A percentile compares a stretch with the other conserved stretches of the same genome.
Evolutionary conservation across 2,797 vertebrate species (phyloP).

Genomic region (Bovichtus variegatus): DNA sequence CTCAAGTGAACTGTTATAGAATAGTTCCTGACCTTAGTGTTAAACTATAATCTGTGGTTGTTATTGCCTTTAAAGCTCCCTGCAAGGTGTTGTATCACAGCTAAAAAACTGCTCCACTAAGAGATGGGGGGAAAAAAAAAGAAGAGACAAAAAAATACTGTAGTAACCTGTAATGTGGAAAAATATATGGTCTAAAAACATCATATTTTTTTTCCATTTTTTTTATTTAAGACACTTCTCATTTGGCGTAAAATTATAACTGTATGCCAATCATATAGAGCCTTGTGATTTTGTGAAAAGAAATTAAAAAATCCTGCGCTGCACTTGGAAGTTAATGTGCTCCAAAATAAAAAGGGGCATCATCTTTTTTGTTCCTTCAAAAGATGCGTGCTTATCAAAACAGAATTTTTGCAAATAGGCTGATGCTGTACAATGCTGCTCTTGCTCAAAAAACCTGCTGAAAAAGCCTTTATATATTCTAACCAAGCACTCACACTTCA

Average conservation of each 20-base stretch:
- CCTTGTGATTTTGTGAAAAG: slow-evolving; percentile 36
- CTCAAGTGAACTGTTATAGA: slow-evolving; percentile 63
- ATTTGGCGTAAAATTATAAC: slow-evolving; percentile 26
- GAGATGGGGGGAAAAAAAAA: neutral
- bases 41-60: slow-evolving; percentile 57
- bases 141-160: neutral
- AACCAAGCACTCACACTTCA: slow-evolving; percentile 64
- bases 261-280: slow-evolving; percentile 10
- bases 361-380: slow-evolving; percentile 47
- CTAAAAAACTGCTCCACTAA: neutral
- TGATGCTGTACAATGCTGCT: slow-evolving; percentile 71
- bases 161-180: slow-evolving; percentile 15
- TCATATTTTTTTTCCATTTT: neutral
- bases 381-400: slow-evolving; percentile 76
- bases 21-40: slow-evolving; percentile 58
- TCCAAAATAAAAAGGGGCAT: slow-evolving; percentile 53
- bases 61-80: slow-evolving; percentile 54
- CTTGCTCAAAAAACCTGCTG: slow-evolving; percentile 71
- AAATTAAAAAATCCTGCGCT: slow-evolving; percentile 48
- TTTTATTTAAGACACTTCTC: neutral
- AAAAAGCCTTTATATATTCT: slow-evolving; percentile 69
- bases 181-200: slow-evolving; percentile 11
- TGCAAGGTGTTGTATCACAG: slow-evolving; percentile 37
- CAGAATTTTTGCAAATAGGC: slow-evolving; percentile 66
- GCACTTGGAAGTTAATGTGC: slow-evolving; percentile 45